phyloP scores from a whole-genome alignment of 2,797 vertebrate species.

The Odontamblyopus rebecca region DNA sequence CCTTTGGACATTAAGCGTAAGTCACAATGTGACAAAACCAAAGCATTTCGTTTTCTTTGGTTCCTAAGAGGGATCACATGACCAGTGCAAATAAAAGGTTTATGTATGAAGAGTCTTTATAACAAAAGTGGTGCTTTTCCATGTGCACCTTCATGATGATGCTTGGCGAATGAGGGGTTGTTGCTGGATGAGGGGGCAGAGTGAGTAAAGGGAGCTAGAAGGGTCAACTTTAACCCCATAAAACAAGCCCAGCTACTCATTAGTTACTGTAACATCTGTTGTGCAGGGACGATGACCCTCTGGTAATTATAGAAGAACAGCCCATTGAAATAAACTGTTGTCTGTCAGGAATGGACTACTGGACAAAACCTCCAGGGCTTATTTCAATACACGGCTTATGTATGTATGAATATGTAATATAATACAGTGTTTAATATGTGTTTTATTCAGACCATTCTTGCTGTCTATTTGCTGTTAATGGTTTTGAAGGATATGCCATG shows the following conservation, averaged over 20 bases:
- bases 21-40: constrained; percentile 52
- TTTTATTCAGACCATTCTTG: too few relatives aligned
- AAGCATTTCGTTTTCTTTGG: constrained; percentile 12
- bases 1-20: constrained; percentile 52
- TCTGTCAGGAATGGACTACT: constrained; percentile 64
- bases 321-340: constrained; percentile 75
- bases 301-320: constrained; percentile 78
- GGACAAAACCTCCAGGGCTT: constrained; percentile 47
- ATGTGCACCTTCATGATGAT: constrained; percentile 55
- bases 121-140: constrained; percentile 8
- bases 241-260: constrained; percentile 78
- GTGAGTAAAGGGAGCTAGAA: constrained; percentile 55
- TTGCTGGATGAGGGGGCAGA: constrained; percentile 43
- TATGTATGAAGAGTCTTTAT: constrained; percentile 2
- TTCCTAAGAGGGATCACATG: constrained; percentile 37
- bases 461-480: too few relatives aligned
- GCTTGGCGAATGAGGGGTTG: constrained; percentile 58
- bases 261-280: constrained; percentile 83
- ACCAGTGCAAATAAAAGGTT: constrained; percentile 59
- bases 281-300: constrained; percentile 65
- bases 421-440: too few relatives aligned
- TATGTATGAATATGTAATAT: too few relatives aligned
- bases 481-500: not conserved
- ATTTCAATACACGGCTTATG: not conserved
- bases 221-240: constrained; percentile 83